phyloP scores from a whole-genome alignment of 2,888 invertebrate species.

The Cenopis cana region DNA sequence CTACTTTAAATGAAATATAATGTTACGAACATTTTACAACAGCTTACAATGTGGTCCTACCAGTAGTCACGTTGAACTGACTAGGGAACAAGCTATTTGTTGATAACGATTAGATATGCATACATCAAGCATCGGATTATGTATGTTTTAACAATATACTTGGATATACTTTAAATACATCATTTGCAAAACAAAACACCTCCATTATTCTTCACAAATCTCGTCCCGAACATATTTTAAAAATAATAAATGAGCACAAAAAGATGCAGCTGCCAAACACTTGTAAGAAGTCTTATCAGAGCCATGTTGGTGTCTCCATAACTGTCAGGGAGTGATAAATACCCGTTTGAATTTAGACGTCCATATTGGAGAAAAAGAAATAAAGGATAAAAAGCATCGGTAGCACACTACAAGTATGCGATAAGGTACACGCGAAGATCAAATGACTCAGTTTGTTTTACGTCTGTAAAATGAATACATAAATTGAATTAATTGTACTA shows the following conservation, averaged over 20 bases:
- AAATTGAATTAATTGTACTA: background rate
- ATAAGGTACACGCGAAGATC: constrained; percentile 55
- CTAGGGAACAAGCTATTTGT: background rate
- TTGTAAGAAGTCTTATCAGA: constrained; percentile 43
- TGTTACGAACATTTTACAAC: too few relatives aligned
- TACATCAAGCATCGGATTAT: background rate
- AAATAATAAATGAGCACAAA: constrained; percentile 43
- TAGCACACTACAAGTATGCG: constrained; percentile 59
- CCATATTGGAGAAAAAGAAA: constrained; percentile 40
- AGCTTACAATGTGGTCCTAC: too few relatives aligned
- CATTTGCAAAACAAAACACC: background rate
- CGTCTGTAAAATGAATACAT: background rate
- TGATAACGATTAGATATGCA: background rate
- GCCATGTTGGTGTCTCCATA: constrained; percentile 50
- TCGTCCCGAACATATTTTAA: constrained; percentile 16
- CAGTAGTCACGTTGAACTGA: background rate
- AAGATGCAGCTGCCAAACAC: constrained; percentile 43
- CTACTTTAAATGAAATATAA: too few relatives aligned
- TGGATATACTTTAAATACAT: background rate
- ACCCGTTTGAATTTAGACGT: constrained; percentile 46
- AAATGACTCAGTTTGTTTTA: constrained; percentile 19
- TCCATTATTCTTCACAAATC: constrained; percentile 20
- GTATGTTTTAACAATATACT: background rate
- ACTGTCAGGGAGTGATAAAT: constrained; percentile 47
- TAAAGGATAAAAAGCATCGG: constrained; percentile 60